Percentiles rank a stretch among this genome's conserved stretches.
phyloP scores from a whole-genome alignment of 2,888 invertebrate species.

The Brenthis hecate region DNA sequence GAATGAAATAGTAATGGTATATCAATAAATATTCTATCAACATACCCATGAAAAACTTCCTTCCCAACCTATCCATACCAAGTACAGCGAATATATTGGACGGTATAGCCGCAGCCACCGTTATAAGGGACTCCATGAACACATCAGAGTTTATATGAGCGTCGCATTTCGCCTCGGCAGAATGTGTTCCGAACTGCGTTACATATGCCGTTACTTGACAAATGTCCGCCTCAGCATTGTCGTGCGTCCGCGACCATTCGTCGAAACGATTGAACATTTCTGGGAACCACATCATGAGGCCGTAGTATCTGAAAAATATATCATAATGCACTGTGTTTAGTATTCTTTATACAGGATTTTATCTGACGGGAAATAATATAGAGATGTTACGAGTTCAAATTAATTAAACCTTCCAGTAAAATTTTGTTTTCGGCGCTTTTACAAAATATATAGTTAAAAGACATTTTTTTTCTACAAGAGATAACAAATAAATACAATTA shows the following conservation, averaged over 20 bases:
- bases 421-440: no score
- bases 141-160: constrained; percentile 89
- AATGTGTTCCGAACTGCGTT: constrained; percentile 85
- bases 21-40: not conserved
- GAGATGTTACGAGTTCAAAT: no score
- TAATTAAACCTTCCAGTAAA: no score
- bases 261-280: constrained; percentile 96
- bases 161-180: constrained; percentile 82
- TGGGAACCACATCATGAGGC: constrained; percentile 98
- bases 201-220: constrained; percentile 91
- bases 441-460: no score
- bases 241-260: constrained; percentile 87
- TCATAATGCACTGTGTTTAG: no score
- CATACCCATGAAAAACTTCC: constrained; percentile 91
- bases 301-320: constrained; percentile 87
- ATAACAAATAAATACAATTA: no score
- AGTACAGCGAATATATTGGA: constrained; percentile 92
- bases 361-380: no score
- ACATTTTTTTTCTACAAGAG: no score
- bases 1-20: no score
- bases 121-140: constrained; percentile 93
- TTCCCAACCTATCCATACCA: constrained; percentile 92
- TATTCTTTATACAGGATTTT: no score
- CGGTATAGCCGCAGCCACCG: constrained; percentile 92
- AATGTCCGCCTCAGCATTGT: constrained; percentile 85